Evolutionary conservation across 2,888 invertebrate genomes (phyloP), one percentile per base, ranked within the genome.

Genomic region (Pristionchus fissidentatus): DNA sequence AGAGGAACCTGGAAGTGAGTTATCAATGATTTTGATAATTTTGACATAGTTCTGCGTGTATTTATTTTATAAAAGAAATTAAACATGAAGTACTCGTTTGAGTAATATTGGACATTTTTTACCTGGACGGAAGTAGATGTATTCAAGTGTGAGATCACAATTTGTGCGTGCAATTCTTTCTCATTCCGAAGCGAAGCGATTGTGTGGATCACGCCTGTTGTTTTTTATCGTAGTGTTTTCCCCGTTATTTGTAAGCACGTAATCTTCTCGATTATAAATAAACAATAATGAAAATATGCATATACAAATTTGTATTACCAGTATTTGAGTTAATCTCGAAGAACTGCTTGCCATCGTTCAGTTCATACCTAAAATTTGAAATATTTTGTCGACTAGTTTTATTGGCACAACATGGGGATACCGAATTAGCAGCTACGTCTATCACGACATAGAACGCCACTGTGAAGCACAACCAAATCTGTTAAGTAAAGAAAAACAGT

Each of bases 251-350:
- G n/a, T n/a, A n/a, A n/a, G n/a, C n/a, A n/a, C n/a, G n/a, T n/a
- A n/a, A n/a, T n/a, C n/a, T n/a, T n/a, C n/a, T n/a, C n/a, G n/a
- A n/a, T n/a, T n/a, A n/a, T n/a, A n/a, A n/a, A n/a, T n/a, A n/a
- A n/a, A n/a, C n/a, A n/a, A n/a, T n/a, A n/a, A n/a, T n/a, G n/a
- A n/a, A n/a, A n/a, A n/a, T n/a, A n/a, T n/a, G n/a, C n/a, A n/a
- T n/a, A n/a, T n/a, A n/a, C n/a, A n/a, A n/a, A n/a, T n/a, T n/a
- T n/a, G 60, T 43, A 41, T 43, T 0, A 80, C 80, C 80, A n/a
- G 80, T 43, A 26, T 60, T 80, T 1, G 80, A 80, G 43, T 80
- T 60, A 8, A 80, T 80, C 3, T 80, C 80, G 43, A 80, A 80
- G 26, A 41, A 60, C 13, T 80, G 15, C 26, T 5, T 22, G 26